These are phyloP conservation scores for Galeopterus variegatus DNA, from an alignment of 2,113 vertebrate genomes.

Conservation along the genomic window DNA sequence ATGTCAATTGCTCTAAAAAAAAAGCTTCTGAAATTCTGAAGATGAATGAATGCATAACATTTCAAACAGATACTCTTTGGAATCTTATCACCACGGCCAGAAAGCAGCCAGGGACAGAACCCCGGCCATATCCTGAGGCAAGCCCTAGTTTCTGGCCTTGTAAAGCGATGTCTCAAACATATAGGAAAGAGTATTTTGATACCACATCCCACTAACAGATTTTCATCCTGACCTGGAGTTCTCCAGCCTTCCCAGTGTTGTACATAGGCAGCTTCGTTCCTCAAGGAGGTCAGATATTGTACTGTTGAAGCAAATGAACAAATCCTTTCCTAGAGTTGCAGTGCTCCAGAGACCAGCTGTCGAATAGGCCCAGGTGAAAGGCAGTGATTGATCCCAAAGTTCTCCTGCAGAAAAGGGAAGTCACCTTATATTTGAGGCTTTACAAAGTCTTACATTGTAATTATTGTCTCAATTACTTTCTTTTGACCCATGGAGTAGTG, in stretches of 20 bases:
- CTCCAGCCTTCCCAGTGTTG: background rate
- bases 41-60: constrained; percentile 68
- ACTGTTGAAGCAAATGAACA: background rate
- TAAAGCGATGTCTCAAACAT: background rate
- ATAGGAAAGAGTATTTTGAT: background rate
- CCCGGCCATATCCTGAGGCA: constrained; percentile 26
- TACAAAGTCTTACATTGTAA: background rate
- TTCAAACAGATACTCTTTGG: constrained; percentile 59
- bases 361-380: background rate
- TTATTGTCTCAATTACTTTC: background rate
- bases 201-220: background rate
- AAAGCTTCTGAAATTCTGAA: constrained; percentile 58
- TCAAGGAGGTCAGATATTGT: background rate
- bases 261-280: background rate
- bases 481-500: background rate
- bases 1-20: no score
- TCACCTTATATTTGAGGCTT: background rate
- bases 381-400: background rate
- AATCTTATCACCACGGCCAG: constrained; percentile 66
- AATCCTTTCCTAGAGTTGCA: background rate
- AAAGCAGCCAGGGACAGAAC: constrained; percentile 27
- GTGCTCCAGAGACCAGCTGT: background rate
- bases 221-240: background rate
- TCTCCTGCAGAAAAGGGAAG: background rate
- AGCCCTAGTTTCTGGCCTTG: background rate